Evolutionary conservation across 2,797 vertebrate species (phyloP).

Genomic region (Clarias pachynema): DNA sequence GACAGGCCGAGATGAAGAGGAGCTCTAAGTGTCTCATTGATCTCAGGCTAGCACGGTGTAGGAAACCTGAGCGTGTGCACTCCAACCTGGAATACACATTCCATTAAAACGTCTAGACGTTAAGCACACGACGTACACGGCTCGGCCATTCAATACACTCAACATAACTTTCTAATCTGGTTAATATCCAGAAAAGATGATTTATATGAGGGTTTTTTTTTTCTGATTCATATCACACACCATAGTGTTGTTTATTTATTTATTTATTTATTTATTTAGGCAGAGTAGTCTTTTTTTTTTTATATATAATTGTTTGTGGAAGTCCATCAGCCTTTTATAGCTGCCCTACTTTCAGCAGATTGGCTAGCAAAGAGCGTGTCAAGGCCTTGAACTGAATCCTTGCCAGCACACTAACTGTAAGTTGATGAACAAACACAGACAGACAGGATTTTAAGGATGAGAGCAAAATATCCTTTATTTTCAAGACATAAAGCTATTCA

Average conservation of each 20-base stretch:
- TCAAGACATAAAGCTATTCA: not conserved
- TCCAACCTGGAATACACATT: conserved; percentile 51
- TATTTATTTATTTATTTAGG: conserved; percentile 5
- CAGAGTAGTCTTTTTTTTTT: not conserved
- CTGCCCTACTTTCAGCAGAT: conserved; percentile 68
- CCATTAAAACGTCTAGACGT: conserved; percentile 55
- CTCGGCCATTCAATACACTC: conserved; percentile 29
- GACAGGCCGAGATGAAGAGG: conserved; percentile 25
- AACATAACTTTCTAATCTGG: conserved; percentile 38
- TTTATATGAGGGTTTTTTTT: not conserved
- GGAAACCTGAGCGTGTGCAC: conserved; percentile 37
- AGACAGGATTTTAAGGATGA: not conserved
- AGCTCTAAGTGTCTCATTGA: conserved; percentile 50
- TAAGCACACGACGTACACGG: conserved; percentile 25
- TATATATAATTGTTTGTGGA: conserved; percentile 33
- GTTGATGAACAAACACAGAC: not conserved
- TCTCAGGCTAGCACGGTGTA: conserved; percentile 36
- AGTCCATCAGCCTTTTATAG: conserved; percentile 70
- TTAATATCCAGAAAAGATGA: not conserved
- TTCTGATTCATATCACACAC: not conserved
- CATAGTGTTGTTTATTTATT: not conserved
- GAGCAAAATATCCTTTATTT: not conserved
- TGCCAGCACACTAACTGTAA: not conserved
- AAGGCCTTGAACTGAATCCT: conserved; percentile 8
- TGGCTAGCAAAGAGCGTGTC: conserved; percentile 51